Evolutionary conservation across 2,888 invertebrate genomes (phyloP), one percentile per base, ranked within the genome.

Genomic region (Glyphotaelius pellucidus): DNA sequence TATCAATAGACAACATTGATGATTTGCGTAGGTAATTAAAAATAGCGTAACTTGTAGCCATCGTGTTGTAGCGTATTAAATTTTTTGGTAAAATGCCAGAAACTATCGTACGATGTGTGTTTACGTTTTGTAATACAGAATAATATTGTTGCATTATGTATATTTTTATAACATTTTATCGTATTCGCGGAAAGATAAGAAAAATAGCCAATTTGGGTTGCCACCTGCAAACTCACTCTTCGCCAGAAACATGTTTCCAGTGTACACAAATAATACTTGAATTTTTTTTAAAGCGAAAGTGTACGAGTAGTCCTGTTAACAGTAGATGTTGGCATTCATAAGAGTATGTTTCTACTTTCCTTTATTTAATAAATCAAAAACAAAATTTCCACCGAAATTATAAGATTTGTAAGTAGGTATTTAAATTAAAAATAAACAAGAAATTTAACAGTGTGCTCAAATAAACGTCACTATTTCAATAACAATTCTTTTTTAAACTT

Each of bases 51-150:
- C 67, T 19, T 25, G 25, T 67, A 67, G n/a, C 9, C 47, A 47
- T 15, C 47, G 47, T 47, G 47, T 47, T 47, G 47, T 67, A 67
- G 67, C 25, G 67, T 67, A 25, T 67, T 67, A 25, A n/a, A 25
- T 67, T 67, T 42, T 42, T 86, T 86, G 86, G 86, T 15, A 42
- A 86, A n/a, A n/a, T 47, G 38, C 86, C 86, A 86, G 15, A 1
- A 38, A 38, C n/a, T 42, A 38, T 85, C 85, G 85, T 86, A 42
- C 86, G 86, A n/a, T 42, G n/a, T 86, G 25, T 42, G 42, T 86
- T 42, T 35, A 42, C 42, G 86, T 86, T 86, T 47, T 25, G 30
- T 30, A n/a, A 38, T 86, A 42, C 47, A n/a, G 42, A 86, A 30
- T 25, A 42, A 86, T 86, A 42, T 86, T 85, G 35, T 86, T 9